phyloP scores from a whole-genome alignment of 2,888 invertebrate genomes.

The Camponotus fellah region DNA sequence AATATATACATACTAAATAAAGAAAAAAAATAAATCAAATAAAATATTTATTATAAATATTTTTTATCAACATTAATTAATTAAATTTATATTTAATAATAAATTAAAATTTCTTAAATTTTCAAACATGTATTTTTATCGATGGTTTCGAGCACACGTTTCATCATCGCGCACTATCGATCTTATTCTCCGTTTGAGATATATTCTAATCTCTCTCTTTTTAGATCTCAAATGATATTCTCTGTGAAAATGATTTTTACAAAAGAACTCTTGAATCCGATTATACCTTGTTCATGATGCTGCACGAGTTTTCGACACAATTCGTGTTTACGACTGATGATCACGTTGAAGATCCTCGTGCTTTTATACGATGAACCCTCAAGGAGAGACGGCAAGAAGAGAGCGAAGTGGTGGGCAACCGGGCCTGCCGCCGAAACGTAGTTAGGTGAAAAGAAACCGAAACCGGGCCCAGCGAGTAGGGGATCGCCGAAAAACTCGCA shows the following conservation, averaged over 20 bases:
- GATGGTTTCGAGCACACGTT: not conserved
- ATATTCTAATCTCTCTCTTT: not conserved
- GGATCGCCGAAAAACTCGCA: conserved; percentile 66
- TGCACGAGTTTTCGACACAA: conserved; percentile 69
- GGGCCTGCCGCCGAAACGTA: conserved; percentile 62
- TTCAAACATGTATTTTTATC: not conserved
- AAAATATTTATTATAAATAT: not conserved
- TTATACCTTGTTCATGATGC: conserved; percentile 83
- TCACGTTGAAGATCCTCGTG: conserved; percentile 75
- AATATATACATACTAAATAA: not conserved
- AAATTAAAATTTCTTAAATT: not conserved
- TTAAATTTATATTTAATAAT: not conserved
- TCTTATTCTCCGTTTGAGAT: not conserved
- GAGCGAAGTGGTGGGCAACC: conserved; percentile 71
- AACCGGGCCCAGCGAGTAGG: conserved; percentile 65
- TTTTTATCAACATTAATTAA: not conserved
- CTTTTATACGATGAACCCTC: conserved; percentile 83
- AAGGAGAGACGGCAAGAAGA: conserved; percentile 62
- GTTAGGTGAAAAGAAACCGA: conserved; percentile 73
- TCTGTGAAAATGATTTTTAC: not conserved
- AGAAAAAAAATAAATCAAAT: not conserved
- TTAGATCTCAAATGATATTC: not conserved
- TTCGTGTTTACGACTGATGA: conserved; percentile 82
- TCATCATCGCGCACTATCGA: not conserved
- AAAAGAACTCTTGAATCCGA: conserved; percentile 5